phyloP scores from a whole-genome alignment of 1,140 invertebrate genomes.

The Monochamus saltuarius region DNA sequence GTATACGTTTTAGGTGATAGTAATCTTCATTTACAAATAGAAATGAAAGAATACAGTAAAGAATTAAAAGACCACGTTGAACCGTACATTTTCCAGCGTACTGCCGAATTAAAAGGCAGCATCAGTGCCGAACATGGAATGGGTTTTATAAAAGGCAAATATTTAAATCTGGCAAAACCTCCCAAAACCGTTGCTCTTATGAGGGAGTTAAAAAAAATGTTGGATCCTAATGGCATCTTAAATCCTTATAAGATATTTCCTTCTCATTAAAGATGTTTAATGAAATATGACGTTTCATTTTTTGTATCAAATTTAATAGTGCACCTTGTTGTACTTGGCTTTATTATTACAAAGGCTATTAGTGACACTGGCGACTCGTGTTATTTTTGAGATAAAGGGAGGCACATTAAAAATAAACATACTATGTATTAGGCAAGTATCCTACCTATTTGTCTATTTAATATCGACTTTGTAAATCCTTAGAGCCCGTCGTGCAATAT shows the following conservation, averaged over 20 bases:
- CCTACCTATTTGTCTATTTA: no score
- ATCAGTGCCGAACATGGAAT: conserved; percentile 96
- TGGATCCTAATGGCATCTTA: conserved; percentile 92
- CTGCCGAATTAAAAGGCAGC: conserved; percentile 76
- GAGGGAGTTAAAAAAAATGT: conserved; percentile 76
- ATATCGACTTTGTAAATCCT: no score
- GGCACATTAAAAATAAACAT: no score
- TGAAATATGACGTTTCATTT: no score
- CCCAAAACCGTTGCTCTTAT: conserved; percentile 73
- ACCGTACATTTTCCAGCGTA: conserved; percentile 86
- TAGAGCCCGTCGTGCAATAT: no score
- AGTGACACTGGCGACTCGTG: no score
- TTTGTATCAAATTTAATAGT: no score
- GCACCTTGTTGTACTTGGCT: no score
- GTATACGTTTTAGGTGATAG: conserved; percentile 68
- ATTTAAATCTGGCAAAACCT: conserved; percentile 80
- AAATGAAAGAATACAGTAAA: conserved; percentile 66
- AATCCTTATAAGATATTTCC: conserved; percentile 89
- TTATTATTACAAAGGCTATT: no score
- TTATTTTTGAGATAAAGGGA: no score
- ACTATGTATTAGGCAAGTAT: no score
- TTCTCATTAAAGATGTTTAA: background rate
- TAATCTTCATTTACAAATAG: conserved; percentile 89
- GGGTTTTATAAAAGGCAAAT: conserved; percentile 85
- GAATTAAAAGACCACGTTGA: conserved; percentile 73